These are phyloP conservation scores for Heterotis niloticus DNA, from an alignment of 2,113 vertebrate species.

Conservation along the genomic window DNA sequence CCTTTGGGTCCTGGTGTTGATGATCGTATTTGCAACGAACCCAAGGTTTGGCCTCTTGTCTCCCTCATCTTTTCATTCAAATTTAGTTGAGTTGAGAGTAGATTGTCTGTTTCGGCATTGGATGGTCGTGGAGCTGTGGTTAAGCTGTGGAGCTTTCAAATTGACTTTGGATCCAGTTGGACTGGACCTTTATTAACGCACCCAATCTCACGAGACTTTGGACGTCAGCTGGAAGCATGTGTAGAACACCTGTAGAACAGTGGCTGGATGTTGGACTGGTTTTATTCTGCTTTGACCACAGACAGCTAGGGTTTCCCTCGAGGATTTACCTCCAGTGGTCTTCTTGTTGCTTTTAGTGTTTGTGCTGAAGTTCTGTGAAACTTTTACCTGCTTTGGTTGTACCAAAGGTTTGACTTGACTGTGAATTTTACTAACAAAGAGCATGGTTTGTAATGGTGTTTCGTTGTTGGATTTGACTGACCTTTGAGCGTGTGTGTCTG, in stretches of 20 bases:
- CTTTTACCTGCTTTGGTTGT: background rate
- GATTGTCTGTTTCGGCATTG: too few species aligned
- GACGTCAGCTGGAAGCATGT: background rate
- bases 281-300: background rate
- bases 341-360: background rate
- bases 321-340: background rate
- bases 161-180: too few species aligned
- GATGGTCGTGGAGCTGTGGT: too few species aligned
- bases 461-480: background rate
- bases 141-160: too few species aligned
- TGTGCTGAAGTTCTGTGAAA: background rate
- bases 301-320: background rate
- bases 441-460: background rate
- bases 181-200: background rate
- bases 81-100: background rate
- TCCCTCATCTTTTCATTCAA: background rate
- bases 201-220: background rate
- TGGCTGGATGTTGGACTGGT: background rate
- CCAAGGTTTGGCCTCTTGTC: too few species aligned
- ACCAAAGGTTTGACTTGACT: background rate
- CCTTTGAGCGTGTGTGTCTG: slow-evolving; percentile 19
- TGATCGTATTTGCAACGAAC: background rate
- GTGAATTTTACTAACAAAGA: slow-evolving; percentile 17
- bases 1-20: background rate
- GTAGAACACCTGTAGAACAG: background rate